Base-by-base conservation (phyloP, 2,888 invertebrate species). In the Pyrrhia umbra region DNA sequence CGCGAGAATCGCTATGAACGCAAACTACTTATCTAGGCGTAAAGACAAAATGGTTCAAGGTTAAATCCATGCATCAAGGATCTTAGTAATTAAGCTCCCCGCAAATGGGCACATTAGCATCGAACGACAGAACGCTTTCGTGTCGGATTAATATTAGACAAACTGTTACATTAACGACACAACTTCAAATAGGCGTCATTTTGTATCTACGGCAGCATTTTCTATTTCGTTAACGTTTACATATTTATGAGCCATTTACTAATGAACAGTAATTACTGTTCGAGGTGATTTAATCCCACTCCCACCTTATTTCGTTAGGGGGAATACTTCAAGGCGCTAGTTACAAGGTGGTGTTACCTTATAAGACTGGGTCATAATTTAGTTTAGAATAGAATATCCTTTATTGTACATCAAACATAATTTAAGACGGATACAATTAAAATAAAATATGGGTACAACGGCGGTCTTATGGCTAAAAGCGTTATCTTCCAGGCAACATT, bases 51-150 rank as follows among this genome's bases (percentile, higher is more conserved):
- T 49, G 16, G 43, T 40, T 23, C 27, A 60, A 56, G 60, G 60
- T 49, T 16, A 21, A 34, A 27, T 39, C 30, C 46, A 59, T 74
- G 49, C 20, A 52, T 74, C 51, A 60, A 60, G 60, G 56, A 34
- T 39, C 42, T 47, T 59, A 59, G 68, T 60, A 56, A 71, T 71
- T 60, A 71, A 68, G 39, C 27, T n/a, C n/a, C 57, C 46, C 43
- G 23, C 60, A 46, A 60, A 70, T 40, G 47, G 55, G 37, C 30
- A 46, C 55, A 59, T 68, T 52, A 66, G 72, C 21, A 51, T 39
- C 42, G 34, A 40, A 43, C 42, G 34, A 40, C 39, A 43, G 54
- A 49, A 40, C 37, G 47, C 37, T 43, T 65, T 47, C 23, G 58
- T 68, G 40, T 58, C 34, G 21, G 25, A 30, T 15, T 30, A n/a